Percentiles rank a stretch among this genome's conserved stretches.
Evolutionary conservation across 2,888 invertebrate genomes (phyloP).

Genomic region (Drosophila kanekoi): DNA sequence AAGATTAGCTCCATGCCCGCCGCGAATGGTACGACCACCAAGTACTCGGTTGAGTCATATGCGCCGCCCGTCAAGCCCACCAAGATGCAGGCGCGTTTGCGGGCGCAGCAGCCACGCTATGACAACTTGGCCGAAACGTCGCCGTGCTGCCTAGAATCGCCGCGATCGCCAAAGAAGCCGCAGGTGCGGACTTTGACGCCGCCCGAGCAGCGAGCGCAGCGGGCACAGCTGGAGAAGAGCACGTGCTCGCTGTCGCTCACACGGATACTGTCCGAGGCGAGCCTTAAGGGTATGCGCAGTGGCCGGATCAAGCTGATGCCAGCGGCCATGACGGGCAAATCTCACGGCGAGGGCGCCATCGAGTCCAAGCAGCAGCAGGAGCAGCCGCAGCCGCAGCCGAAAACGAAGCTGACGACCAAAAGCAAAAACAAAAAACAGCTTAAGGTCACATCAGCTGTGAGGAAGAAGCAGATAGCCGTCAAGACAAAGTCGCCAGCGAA

Average conservation of each 20-base stretch:
- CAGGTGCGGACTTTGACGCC: conserved; percentile 9
- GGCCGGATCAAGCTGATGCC: background rate
- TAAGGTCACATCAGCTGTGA: background rate
- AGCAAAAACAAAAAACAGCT: conserved; percentile 4
- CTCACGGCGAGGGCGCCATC: background rate
- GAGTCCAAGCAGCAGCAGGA: background rate
- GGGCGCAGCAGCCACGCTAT: conserved; percentile 33
- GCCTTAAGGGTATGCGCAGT: background rate
- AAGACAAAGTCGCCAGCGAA: background rate
- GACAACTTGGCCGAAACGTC: conserved; percentile 38
- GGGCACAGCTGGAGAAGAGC: conserved; percentile 9
- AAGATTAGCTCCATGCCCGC: conserved; percentile 39
- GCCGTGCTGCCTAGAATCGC: conserved; percentile 8
- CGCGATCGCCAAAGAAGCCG: background rate
- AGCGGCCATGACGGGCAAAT: no score
- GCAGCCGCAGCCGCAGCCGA: background rate
- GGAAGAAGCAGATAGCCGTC: conserved; percentile 1
- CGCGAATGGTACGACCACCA: conserved; percentile 18
- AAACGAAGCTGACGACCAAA: background rate
- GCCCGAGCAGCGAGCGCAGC: conserved; percentile 16
- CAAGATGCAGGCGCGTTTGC: conserved; percentile 9
- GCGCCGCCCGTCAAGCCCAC: conserved; percentile 44
- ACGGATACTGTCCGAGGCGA: conserved; percentile 16
- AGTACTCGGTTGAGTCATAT: conserved; percentile 59
- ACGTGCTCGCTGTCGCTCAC: conserved; percentile 4